Evolutionary conservation across 2,797 vertebrate species (phyloP).

Genomic region (Poecilia wingei): DNA sequence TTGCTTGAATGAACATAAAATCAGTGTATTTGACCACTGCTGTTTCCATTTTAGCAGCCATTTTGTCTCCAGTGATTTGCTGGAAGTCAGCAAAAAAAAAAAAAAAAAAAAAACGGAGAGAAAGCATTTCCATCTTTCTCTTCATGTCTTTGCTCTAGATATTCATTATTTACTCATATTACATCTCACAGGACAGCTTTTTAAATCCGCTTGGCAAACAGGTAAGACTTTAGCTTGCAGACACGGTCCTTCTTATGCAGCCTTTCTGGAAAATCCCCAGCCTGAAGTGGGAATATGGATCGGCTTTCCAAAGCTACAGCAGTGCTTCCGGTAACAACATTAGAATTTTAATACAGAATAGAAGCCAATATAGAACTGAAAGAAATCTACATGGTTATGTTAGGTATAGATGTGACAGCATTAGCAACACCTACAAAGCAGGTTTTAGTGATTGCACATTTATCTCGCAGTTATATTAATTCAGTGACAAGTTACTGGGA

Average conservation of each 20-base stretch:
- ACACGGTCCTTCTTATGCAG: background rate
- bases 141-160: background rate
- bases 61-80: background rate
- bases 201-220: background rate
- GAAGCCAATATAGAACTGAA: conserved; percentile 1
- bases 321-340: conserved; percentile 2
- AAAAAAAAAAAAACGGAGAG: background rate
- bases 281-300: too few species aligned
- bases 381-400: conserved; percentile 8
- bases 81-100: background rate
- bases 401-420: conserved; percentile 12
- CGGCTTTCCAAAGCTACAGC: background rate
- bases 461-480: conserved; percentile 23
- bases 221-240: background rate
- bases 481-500: conserved; percentile 9
- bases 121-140: background rate
- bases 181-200: background rate
- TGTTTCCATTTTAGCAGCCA: conserved; percentile 10
- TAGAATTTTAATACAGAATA: conserved; percentile 9
- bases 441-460: conserved; percentile 42
- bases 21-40: background rate
- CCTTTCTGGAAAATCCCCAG: background rate
- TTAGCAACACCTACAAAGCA: conserved; percentile 27
- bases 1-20: background rate
- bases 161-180: background rate